A percentile compares a stretch with the other conserved stretches of the same genome.
phyloP scores from a whole-genome alignment of 1,140 invertebrate genomes.

The Drosophila willistoni region DNA sequence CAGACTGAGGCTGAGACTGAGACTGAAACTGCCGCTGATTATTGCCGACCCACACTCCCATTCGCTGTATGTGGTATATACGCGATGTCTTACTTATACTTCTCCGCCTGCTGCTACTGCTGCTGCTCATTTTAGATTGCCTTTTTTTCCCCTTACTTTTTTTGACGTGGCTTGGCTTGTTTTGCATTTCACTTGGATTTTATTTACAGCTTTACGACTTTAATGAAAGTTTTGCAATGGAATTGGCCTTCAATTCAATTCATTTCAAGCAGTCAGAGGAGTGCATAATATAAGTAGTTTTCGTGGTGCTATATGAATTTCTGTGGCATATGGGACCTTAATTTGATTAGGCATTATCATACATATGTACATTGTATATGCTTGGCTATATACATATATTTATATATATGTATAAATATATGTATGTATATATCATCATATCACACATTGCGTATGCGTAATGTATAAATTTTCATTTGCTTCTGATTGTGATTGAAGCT shows the following conservation, averaged over 20 bases:
- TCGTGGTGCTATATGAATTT: slow-evolving; percentile 9
- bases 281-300: slow-evolving; percentile 12
- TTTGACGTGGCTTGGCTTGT: slow-evolving; percentile 31
- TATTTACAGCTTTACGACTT: slow-evolving; percentile 65
- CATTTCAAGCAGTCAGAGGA: neutral
- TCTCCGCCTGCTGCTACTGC: neutral
- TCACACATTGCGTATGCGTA: slow-evolving; percentile 9
- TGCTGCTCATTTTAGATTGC: slow-evolving; percentile 11
- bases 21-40: slow-evolving; percentile 20
- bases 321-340: slow-evolving; percentile 6
- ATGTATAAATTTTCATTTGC: slow-evolving; percentile 11
- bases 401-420: neutral
- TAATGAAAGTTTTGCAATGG: slow-evolving; percentile 49
- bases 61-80: neutral
- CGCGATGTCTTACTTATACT: slow-evolving; percentile 3
- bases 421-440: neutral
- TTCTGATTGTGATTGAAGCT: slow-evolving; percentile 13
- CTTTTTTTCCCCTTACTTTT: neutral
- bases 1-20: slow-evolving; percentile 8
- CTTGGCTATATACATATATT: neutral
- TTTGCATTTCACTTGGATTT: slow-evolving; percentile 61
- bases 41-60: neutral
- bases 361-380: neutral
- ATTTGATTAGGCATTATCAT: slow-evolving; percentile 13
- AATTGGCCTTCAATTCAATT: slow-evolving; percentile 40